Evolutionary conservation across 1,140 invertebrate genomes (phyloP).

Genomic region (Temnothorax curvispinosus): DNA sequence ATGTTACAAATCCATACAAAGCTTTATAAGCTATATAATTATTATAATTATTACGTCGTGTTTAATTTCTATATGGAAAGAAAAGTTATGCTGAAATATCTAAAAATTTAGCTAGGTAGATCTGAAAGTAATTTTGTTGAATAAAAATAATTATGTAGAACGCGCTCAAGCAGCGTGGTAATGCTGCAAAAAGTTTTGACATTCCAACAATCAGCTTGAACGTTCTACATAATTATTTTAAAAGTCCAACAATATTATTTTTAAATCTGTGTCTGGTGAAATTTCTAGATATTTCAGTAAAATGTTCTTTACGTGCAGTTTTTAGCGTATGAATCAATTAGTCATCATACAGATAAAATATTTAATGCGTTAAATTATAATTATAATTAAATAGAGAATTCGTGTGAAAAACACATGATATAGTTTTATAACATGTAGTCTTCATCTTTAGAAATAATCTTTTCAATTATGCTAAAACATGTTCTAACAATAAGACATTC

Average conservation of each 20-base stretch:
- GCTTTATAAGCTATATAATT: background rate
- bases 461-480: too few species aligned
- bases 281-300: too few species aligned
- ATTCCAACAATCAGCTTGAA: too few species aligned
- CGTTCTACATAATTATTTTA: too few species aligned
- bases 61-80: background rate
- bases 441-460: background rate
- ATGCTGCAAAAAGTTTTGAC: too few species aligned
- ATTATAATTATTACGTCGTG: background rate
- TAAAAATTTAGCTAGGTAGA: too few species aligned
- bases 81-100: too few species aligned
- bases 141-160: too few species aligned
- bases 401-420: background rate
- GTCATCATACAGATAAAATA: background rate
- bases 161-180: too few species aligned
- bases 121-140: too few species aligned
- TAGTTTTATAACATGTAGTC: background rate
- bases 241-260: too few species aligned
- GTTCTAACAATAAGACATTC: background rate
- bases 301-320: background rate
- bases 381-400: background rate
- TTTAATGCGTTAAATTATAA: background rate
- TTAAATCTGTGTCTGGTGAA: too few species aligned
- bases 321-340: slow-evolving; percentile 12
- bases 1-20: background rate